A percentile compares a stretch with the other conserved stretches of the same genome.
Conservation (phyloP, 2,113 vertebrate genomes). For the Gorsachius goisagi region DNA sequence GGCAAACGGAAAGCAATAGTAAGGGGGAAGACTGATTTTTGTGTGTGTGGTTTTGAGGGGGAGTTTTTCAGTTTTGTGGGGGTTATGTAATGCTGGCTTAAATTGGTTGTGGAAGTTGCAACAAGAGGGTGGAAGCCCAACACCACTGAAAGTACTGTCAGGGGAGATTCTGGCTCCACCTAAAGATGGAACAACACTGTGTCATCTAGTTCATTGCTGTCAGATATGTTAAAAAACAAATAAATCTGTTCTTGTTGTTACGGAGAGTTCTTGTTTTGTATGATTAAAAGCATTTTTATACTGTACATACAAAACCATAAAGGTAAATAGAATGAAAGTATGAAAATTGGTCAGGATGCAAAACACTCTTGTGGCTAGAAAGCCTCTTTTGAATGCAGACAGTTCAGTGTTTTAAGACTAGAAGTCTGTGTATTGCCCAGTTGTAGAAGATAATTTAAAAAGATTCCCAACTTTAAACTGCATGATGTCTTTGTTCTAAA, state of each 20-base stretch:
- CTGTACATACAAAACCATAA: neutral
- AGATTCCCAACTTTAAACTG: neutral
- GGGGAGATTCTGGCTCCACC: neutral
- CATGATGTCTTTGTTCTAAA: neutral
- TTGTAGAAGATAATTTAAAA: neutral
- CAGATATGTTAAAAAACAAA: neutral
- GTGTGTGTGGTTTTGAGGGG: neutral
- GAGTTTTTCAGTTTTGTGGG: no score
- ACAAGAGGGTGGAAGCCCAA: neutral
- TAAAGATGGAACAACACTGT: neutral
- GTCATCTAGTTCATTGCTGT: neutral
- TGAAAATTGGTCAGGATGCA: neutral
- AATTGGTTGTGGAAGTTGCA: neutral
- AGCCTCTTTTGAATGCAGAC: no score
- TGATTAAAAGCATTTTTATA: neutral
- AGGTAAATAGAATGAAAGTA: neutral
- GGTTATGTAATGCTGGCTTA: neutral
- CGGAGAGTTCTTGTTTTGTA: neutral
- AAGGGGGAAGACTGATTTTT: neutral
- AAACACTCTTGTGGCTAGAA: no score
- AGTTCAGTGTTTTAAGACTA: no score
- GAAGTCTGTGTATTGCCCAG: neutral
- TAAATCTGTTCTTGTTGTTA: neutral
- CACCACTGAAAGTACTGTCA: neutral
- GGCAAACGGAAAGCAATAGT: neutral